These are phyloP conservation scores for Porphyrio hochstetteri DNA, from an alignment of 2,113 vertebrate genomes.

Conservation along the genomic window DNA sequence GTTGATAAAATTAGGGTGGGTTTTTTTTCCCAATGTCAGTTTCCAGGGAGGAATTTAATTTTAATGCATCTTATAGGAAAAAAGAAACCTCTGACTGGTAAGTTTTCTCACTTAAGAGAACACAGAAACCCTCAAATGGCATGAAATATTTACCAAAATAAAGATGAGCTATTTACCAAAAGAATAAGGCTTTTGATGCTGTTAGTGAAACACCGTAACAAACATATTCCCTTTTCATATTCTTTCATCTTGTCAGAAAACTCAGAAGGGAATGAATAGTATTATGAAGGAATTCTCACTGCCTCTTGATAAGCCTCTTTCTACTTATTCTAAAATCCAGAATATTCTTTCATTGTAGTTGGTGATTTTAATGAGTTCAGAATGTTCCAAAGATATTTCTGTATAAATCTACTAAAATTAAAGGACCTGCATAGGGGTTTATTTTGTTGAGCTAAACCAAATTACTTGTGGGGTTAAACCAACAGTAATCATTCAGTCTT, in stretches of 20 bases:
- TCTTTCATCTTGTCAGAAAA: not conserved
- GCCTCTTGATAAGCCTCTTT: not conserved
- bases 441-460: not conserved
- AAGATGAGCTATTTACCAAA: slow-evolving; percentile 18
- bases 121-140: not conserved
- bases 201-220: not conserved
- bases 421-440: not conserved
- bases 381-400: not conserved
- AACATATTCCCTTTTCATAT: not conserved
- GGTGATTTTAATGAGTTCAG: not conserved
- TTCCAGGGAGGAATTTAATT: not conserved
- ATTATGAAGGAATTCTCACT: not conserved
- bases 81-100: not conserved
- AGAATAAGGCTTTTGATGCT: not conserved
- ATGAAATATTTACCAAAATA: slow-evolving; percentile 17
- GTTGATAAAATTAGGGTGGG: not conserved
- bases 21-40: not conserved
- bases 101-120: not conserved
- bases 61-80: not conserved
- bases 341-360: not conserved
- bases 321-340: not conserved
- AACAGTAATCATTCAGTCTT: not conserved
- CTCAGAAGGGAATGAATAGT: not conserved
- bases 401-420: not conserved
- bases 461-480: not conserved